These are phyloP conservation scores for Sitta europaea DNA, from an alignment of 2,113 vertebrate genomes.

Conservation along the genomic window DNA sequence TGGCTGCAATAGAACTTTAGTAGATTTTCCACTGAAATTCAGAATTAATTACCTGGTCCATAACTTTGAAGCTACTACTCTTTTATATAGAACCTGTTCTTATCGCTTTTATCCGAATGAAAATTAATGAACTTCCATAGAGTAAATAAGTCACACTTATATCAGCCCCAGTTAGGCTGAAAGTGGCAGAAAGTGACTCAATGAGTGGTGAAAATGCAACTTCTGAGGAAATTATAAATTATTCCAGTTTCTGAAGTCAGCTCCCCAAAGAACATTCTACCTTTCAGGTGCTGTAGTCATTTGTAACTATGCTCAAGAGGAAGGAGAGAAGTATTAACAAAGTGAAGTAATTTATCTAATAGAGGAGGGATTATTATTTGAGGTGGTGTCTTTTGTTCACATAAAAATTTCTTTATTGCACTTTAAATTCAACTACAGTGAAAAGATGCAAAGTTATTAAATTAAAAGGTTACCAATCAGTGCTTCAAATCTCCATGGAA, in stretches of 20 bases:
- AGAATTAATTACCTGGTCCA: slow-evolving; percentile 53
- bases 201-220: fast-evolving
- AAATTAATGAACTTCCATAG: background rate
- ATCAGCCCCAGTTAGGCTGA: background rate
- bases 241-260: background rate
- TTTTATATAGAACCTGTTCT: background rate
- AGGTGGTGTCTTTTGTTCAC: background rate
- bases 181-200: background rate
- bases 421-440: slow-evolving; percentile 33
- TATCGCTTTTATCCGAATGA: background rate
- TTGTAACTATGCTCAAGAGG: slow-evolving; percentile 16
- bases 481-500: slow-evolving; percentile 23
- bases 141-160: background rate
- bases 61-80: slow-evolving; percentile 38
- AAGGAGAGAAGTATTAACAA: slow-evolving; percentile 2
- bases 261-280: background rate
- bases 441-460: slow-evolving; percentile 42
- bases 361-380: slow-evolving; percentile 34
- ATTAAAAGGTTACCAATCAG: slow-evolving; percentile 46
- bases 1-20: slow-evolving; percentile 36
- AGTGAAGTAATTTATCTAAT: slow-evolving; percentile 33
- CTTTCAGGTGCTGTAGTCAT: background rate
- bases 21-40: slow-evolving; percentile 54
- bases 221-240: background rate
- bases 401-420: background rate